phyloP scores from a whole-genome alignment of 2,888 invertebrate species.

The Microchrysa polita region DNA sequence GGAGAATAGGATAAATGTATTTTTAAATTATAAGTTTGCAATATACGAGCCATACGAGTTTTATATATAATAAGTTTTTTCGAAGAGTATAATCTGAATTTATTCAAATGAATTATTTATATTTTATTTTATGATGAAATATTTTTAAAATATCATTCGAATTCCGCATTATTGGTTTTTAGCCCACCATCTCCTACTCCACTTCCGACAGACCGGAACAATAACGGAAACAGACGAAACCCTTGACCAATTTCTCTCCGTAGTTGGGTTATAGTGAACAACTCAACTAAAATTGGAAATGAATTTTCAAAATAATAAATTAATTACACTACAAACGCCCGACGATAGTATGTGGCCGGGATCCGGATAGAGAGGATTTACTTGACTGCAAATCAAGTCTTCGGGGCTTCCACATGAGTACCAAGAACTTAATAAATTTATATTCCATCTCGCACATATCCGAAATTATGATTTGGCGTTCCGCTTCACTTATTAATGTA shows the following conservation, averaged over 20 bases:
- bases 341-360: background rate
- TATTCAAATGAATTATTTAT: too few relatives aligned
- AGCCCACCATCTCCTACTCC: conserved; percentile 10
- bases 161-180: too few relatives aligned
- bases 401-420: background rate
- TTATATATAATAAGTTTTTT: too few relatives aligned
- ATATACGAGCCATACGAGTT: too few relatives aligned
- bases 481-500: conserved; percentile 48
- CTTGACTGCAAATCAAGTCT: conserved; percentile 8
- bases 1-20: background rate
- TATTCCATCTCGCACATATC: conserved; percentile 16
- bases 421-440: conserved; percentile 46
- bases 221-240: background rate
- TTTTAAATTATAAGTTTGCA: too few relatives aligned
- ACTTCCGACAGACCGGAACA: background rate
- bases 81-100: too few relatives aligned
- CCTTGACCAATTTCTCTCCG: background rate
- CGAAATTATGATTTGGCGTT: conserved; percentile 45
- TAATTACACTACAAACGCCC: background rate
- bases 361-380: background rate
- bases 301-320: conserved; percentile 46
- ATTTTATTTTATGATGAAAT: too few relatives aligned
- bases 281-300: conserved; percentile 43
- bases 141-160: too few relatives aligned
- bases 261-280: conserved; percentile 11